These are phyloP conservation scores for Leptinotarsa defecta DNA, from an alignment of 1,140 invertebrate genomes.

Conservation along the genomic window DNA sequence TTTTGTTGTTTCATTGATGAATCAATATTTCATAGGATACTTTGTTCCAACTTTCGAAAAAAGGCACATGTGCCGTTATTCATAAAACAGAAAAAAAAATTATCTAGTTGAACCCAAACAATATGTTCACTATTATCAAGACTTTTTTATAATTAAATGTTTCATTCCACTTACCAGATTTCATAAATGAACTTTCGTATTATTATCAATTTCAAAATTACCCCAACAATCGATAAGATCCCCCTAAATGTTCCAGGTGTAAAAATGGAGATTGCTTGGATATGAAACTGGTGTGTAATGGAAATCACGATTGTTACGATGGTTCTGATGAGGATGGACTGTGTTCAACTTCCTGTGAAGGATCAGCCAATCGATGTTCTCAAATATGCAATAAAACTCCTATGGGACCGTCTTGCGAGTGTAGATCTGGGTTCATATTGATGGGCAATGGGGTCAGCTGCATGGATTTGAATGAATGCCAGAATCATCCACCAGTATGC, in stretches of 20 bases:
- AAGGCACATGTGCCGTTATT: too few species aligned
- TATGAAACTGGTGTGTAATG: slow-evolving; percentile 68
- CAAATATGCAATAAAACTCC: slow-evolving; percentile 70
- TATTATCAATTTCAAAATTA: not conserved
- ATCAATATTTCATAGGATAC: too few species aligned
- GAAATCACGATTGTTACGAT: slow-evolving; percentile 69
- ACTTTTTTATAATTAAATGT: not conserved
- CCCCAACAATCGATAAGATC: not conserved
- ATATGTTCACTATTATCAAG: too few species aligned
- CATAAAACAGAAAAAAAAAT: too few species aligned
- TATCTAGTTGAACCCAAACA: too few species aligned
- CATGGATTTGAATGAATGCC: slow-evolving; percentile 75
- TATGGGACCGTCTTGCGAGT: slow-evolving; percentile 72
- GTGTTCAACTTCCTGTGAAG: slow-evolving; percentile 63
- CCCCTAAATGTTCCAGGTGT: slow-evolving; percentile 60
- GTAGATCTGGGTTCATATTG: slow-evolving; percentile 65
- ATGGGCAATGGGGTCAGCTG: slow-evolving; percentile 60
- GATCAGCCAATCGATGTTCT: slow-evolving; percentile 58
- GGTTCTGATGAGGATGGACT: slow-evolving; percentile 53
- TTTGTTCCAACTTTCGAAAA: too few species aligned
- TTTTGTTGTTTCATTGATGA: too few species aligned
- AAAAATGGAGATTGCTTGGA: slow-evolving; percentile 66
- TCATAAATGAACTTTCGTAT: too few species aligned
- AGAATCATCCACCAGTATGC: slow-evolving; percentile 52
- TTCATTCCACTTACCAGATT: too few species aligned